A percentile compares a stretch with the other conserved stretches of the same genome.
Evolutionary conservation across 2,888 invertebrate species (phyloP).

Genomic region (Bellardia pandia): DNA sequence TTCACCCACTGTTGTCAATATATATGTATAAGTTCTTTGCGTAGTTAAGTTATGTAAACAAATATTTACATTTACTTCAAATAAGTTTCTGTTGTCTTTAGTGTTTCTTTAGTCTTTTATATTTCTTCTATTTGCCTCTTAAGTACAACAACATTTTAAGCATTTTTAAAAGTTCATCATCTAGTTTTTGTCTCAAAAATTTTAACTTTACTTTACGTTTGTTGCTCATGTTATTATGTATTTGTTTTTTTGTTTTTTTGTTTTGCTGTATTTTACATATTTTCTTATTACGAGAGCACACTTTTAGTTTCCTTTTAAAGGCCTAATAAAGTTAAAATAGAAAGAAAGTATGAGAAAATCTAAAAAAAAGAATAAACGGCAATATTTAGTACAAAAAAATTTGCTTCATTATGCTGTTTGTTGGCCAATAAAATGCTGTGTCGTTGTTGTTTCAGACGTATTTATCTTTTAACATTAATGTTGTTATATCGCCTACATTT

Average conservation of each 20-base stretch:
- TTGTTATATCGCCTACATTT: conserved; percentile 36
- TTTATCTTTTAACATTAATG: conserved; percentile 45
- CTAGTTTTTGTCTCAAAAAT: conserved; percentile 18
- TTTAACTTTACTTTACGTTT: conserved; percentile 5
- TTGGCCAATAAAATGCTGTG: conserved; percentile 30
- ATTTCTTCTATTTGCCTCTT: conserved; percentile 10
- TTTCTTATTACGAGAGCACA: conserved; percentile 18
- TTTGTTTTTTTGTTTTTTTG: too few species aligned
- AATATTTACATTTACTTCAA: conserved; percentile 69
- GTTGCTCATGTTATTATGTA: neutral
- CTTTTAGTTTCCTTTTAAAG: conserved; percentile 10
- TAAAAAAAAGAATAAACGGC: neutral
- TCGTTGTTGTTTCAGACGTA: conserved; percentile 12
- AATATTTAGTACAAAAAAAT: neutral
- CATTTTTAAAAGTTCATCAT: conserved; percentile 45
- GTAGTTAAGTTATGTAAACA: conserved; percentile 64
- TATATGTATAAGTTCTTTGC: conserved; percentile 39
- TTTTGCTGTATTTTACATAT: conserved; percentile 24
- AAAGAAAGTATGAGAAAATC: neutral
- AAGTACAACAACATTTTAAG: conserved; percentile 29
- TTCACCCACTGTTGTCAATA: conserved; percentile 38
- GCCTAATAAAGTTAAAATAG: neutral
- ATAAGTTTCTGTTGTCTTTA: conserved; percentile 37
- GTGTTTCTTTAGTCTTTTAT: conserved; percentile 3
- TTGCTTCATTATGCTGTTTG: conserved; percentile 1